phyloP scores from a whole-genome alignment of 2,113 vertebrate genomes.

The Oreochromis tanganicae region DNA sequence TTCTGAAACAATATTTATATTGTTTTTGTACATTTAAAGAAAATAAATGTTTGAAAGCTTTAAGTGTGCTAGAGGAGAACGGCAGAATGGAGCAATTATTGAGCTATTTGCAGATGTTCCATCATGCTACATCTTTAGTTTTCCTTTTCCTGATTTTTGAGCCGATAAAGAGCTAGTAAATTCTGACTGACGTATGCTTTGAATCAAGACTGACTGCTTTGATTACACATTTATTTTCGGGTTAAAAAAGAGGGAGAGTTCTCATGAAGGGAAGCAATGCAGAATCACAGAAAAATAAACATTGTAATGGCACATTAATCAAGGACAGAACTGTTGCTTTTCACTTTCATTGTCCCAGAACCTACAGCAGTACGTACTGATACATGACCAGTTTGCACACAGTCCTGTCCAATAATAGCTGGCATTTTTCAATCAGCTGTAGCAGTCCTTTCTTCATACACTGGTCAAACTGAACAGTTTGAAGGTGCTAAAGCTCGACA shows the following conservation, averaged over 20 bases:
- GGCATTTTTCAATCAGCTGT: not conserved
- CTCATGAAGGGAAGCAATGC: constrained; percentile 33
- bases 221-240: constrained; percentile 33
- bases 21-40: not conserved
- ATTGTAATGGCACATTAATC: constrained; percentile 33
- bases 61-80: not conserved
- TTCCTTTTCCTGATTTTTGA: not conserved
- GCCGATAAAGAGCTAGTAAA: not conserved
- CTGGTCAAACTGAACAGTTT: not conserved
- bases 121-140: not conserved
- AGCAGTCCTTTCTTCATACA: not conserved
- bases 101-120: constrained; percentile 4
- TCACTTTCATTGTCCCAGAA: constrained; percentile 69
- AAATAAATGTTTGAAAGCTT: not conserved
- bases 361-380: constrained; percentile 11
- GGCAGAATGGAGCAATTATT: not conserved
- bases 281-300: constrained; percentile 65
- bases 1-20: constrained; percentile 14
- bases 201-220: not conserved
- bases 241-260: not conserved
- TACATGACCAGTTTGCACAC: not conserved
- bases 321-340: constrained; percentile 52
- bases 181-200: not conserved
- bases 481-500: not conserved
- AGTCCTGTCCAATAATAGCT: not conserved